Base-by-base conservation (phyloP, 2,113 vertebrate genomes). In the Rutilus rutilus region DNA sequence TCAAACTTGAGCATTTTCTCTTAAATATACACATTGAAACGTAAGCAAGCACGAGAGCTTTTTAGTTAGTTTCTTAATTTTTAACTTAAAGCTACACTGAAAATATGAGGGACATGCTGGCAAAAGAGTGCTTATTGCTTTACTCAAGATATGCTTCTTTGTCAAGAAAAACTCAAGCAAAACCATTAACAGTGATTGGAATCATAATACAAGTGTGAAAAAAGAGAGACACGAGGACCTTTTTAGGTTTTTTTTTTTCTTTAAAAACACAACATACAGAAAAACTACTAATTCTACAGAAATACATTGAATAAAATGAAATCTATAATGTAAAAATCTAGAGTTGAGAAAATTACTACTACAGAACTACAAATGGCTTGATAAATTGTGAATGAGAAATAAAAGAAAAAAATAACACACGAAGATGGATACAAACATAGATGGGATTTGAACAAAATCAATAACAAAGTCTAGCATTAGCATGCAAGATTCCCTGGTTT, bases 221-320 rank as follows among this genome's bases (percentile, higher is more conserved):
- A 95, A 94, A 93, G 90, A 94, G 93, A 94, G 91, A 95, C 93
- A 93, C 85, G 42, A 91, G 86, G 88, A 92, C 80, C 50, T 81
- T 86, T 42, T 69, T 71, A 71, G 42, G 50, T 27, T 50, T 47
- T 89, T 88, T 88, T 83, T 83, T 89, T 42, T 42, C 8, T 42
- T 62, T 85, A 90, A 82, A 90, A 90, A 90, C 89, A 92, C 83
- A 86, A 86, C 85, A 90, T 85, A 85, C 89, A 93, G 91, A 93
- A 71, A 89, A 89, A 75, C 84, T 89, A 90, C 83, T 36, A 67
- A 88, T 88, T 90, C 90, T 87, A 93, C 91, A 93, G 89, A 85
- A 91, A 88, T 77, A 86, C 90, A 92, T 78, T 85, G 33, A 92
- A 91, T 74, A 86, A 65, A 89, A 80, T 65, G 77, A 76, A 65